These are phyloP conservation scores for western clawed frog (Xenopus tropicalis) DNA, from an alignment of 2,113 vertebrate species.

Conservation along the genomic window DNA sequence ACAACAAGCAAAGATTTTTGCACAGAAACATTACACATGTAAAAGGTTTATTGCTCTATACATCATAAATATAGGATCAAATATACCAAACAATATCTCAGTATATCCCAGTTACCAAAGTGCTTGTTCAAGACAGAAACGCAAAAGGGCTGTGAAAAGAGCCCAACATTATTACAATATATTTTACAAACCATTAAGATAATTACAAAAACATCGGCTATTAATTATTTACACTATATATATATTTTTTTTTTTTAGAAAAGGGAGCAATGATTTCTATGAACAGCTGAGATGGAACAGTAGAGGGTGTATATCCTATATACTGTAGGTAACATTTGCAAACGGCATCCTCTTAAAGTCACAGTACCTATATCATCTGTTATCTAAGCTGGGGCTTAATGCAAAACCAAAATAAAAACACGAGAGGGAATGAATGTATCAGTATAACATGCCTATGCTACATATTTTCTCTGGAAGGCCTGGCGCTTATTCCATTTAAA, in stretches of 20 bases:
- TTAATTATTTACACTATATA: slow-evolving; percentile 49
- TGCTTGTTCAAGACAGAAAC: slow-evolving; percentile 60
- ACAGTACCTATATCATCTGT: not conserved
- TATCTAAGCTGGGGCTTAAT: too few species aligned
- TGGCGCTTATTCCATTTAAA: too few species aligned
- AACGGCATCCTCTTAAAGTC: not conserved
- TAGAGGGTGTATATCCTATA: slow-evolving; percentile 11
- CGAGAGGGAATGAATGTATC: too few species aligned
- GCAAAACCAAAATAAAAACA: too few species aligned
- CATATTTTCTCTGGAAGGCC: too few species aligned
- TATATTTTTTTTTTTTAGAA: slow-evolving; percentile 36
- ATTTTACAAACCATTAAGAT: slow-evolving; percentile 47
- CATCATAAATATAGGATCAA: slow-evolving; percentile 63
- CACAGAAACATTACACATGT: too few species aligned
- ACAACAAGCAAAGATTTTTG: too few species aligned
- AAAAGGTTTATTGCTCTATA: slow-evolving; percentile 60
- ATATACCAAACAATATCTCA: slow-evolving; percentile 57
- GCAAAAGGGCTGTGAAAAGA: slow-evolving; percentile 49
- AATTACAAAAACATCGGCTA: slow-evolving; percentile 51
- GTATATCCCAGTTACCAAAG: slow-evolving; percentile 65
- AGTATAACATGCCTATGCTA: too few species aligned
- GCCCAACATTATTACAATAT: slow-evolving; percentile 47
- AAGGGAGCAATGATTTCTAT: not conserved
- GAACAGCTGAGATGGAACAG: slow-evolving; percentile 10
- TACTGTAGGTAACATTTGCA: slow-evolving; percentile 48